Conservation (phyloP, 2,113 vertebrate genomes). For the Isichthys henryi region DNA sequence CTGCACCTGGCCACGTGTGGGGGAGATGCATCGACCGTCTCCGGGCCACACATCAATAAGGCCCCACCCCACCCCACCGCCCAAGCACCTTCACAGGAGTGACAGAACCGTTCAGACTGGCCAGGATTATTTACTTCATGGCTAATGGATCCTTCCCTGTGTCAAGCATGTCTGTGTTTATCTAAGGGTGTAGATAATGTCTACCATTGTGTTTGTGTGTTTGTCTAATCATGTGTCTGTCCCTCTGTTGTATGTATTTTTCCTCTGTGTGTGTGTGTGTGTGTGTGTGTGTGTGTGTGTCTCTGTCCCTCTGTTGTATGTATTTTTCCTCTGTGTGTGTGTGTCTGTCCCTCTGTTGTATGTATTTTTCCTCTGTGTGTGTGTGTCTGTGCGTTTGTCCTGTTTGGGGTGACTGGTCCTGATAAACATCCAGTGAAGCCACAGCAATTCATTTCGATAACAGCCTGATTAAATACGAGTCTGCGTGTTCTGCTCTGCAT, state of each 20-base stretch:
- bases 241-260: not conserved
- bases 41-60: not conserved
- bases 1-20: not conserved
- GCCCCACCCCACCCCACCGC: not conserved
- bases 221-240: not conserved
- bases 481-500: not conserved
- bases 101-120: not conserved
- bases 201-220: not conserved
- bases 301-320: not conserved
- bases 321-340: too few relatives aligned
- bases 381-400: not conserved
- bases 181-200: not conserved
- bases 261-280: not conserved
- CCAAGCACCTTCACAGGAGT: not conserved
- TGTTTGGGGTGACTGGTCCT: not conserved
- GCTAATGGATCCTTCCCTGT: slow-evolving; percentile 4
- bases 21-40: not conserved
- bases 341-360: not conserved
- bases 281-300: too few relatives aligned
- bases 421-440: not conserved
- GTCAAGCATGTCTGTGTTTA: not conserved
- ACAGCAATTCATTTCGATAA: not conserved
- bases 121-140: not conserved
- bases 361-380: not conserved
- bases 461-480: not conserved